phyloP scores from a whole-genome alignment of 2,113 vertebrate species.

The Aramus guarauna region DNA sequence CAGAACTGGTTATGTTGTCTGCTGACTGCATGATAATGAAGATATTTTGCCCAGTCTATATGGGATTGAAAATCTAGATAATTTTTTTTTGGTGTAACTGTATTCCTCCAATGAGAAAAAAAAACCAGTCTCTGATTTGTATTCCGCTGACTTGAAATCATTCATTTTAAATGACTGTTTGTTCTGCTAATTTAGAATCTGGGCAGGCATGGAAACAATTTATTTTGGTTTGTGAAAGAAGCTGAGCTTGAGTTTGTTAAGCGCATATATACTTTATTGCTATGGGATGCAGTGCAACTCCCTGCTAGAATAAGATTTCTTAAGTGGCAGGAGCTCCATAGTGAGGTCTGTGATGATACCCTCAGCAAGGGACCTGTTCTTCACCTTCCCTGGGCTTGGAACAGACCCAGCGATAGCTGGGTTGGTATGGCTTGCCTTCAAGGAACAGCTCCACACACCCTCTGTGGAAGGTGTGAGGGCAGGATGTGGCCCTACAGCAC shows the following conservation, averaged over 20 bases:
- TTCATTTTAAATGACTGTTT: conserved; percentile 54
- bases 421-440: background rate
- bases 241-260: background rate
- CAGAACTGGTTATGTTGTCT: background rate
- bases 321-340: background rate
- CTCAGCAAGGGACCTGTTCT: background rate
- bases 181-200: conserved; percentile 45
- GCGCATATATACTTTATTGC: background rate
- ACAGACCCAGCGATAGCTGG: background rate
- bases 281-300: background rate
- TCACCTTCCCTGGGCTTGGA: background rate
- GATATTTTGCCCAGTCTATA: background rate
- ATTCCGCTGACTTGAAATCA: conserved; percentile 46
- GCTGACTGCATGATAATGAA: background rate
- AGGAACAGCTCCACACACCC: background rate
- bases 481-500: background rate
- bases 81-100: background rate
- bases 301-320: background rate
- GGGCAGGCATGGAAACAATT: conserved; percentile 43
- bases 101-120: background rate
- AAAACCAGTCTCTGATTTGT: conserved; percentile 18
- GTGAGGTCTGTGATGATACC: background rate
- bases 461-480: background rate
- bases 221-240: conserved; percentile 29
- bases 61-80: background rate